A percentile compares a stretch with the other conserved stretches of the same genome.
Evolutionary conservation across 2,888 invertebrate species (phyloP).

Genomic region (Cactoblastis cactorum): DNA sequence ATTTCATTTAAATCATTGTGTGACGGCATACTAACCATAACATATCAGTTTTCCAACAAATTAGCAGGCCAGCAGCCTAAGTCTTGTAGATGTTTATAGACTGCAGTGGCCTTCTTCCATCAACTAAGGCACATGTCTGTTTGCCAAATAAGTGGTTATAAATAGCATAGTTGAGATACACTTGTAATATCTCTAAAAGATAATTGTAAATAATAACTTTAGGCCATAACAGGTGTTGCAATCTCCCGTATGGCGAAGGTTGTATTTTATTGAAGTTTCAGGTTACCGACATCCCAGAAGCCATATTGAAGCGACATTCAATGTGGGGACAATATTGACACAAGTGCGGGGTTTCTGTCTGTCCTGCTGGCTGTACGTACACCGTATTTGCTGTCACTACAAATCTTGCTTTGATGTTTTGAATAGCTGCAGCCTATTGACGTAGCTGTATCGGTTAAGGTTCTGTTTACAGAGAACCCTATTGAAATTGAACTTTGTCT

Average conservation of each 20-base stretch:
- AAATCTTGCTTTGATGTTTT: constrained; percentile 29
- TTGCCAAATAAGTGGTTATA: no score
- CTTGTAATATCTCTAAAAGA: no score
- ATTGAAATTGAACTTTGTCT: neutral
- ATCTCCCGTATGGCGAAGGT: neutral
- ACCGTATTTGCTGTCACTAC: constrained; percentile 25
- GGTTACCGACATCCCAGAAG: constrained; percentile 49
- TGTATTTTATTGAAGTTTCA: constrained; percentile 33
- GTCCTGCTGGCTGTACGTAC: constrained; percentile 20
- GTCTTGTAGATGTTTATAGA: no score
- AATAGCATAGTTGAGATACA: no score
- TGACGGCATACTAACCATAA: no score
- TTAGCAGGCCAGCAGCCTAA: no score
- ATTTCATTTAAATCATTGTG: no score
- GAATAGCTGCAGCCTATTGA: constrained; percentile 21
- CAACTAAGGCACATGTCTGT: no score
- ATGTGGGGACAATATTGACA: constrained; percentile 57
- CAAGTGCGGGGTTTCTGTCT: constrained; percentile 59
- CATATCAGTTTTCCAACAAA: no score
- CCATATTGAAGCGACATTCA: constrained; percentile 46
- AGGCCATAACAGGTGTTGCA: neutral
- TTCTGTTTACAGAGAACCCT: constrained; percentile 4
- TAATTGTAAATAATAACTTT: no score
- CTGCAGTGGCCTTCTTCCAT: no score
- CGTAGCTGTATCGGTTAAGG: constrained; percentile 18